A percentile compares a stretch with the other conserved stretches of the same genome.
Conservation (phyloP, 92 coral and sea anemone species). For the Palythoa grandiflora region DNA sequence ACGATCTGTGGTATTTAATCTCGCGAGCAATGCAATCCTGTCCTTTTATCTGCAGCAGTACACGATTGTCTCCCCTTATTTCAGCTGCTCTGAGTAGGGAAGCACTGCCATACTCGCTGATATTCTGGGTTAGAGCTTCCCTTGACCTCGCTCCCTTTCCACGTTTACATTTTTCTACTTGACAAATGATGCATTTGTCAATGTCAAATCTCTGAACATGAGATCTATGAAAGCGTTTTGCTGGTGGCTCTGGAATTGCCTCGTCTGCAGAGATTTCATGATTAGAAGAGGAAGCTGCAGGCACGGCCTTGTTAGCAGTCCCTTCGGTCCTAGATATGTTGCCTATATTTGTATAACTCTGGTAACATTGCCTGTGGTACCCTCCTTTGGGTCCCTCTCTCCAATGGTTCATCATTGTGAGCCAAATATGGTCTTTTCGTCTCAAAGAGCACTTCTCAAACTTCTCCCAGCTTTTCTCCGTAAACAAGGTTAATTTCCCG, state of each 20-base stretch:
- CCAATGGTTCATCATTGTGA: slow-evolving; percentile 19
- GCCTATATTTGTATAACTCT: slow-evolving; percentile 39
- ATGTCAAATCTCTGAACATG: slow-evolving; percentile 29
- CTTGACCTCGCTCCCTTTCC: slow-evolving; percentile 44
- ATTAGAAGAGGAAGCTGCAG: slow-evolving; percentile 11
- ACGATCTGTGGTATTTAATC: slow-evolving; percentile 60
- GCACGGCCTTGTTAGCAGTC: slow-evolving; percentile 32
- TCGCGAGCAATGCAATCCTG: slow-evolving; percentile 65
- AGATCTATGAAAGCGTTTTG: slow-evolving; percentile 43
- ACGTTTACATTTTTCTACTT: slow-evolving; percentile 18
- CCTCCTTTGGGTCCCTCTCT: slow-evolving; percentile 51
- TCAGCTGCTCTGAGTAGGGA: slow-evolving; percentile 35
- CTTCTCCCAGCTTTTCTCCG: slow-evolving; percentile 56
- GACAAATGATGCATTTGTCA: slow-evolving; percentile 46
- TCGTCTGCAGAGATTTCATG: slow-evolving; percentile 6
- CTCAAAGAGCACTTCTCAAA: slow-evolving; percentile 36
- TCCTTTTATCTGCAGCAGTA: slow-evolving; percentile 52
- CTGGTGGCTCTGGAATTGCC: not conserved
- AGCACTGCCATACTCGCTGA: slow-evolving; percentile 23
- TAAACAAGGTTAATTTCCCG: slow-evolving; percentile 38
- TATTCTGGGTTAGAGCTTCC: slow-evolving; percentile 44
- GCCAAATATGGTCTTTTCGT: slow-evolving; percentile 50
- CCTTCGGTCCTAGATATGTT: slow-evolving; percentile 28
- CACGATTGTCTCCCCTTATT: slow-evolving; percentile 35
- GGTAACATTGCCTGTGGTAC: slow-evolving; percentile 54